phyloP scores from a whole-genome alignment of 1,140 invertebrate genomes.

The Calliopsis andreniformis region DNA sequence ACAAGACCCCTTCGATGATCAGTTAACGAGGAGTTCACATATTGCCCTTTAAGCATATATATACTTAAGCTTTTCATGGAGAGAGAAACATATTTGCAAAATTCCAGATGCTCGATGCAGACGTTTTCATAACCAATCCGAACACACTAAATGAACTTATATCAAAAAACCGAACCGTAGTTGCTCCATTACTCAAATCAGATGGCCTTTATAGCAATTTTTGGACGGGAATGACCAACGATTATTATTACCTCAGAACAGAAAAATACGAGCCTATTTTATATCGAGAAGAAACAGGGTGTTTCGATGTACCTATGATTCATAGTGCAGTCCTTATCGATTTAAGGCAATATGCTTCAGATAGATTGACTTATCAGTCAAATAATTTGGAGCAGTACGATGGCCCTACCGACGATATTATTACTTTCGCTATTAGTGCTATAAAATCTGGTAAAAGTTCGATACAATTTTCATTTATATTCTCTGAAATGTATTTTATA shows the following conservation, averaged over 20 bases:
- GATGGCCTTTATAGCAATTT: slow-evolving; percentile 97
- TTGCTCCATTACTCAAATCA: slow-evolving; percentile 93
- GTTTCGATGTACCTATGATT: slow-evolving; percentile 95
- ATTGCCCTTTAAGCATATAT: too few species aligned
- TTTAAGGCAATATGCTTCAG: slow-evolving; percentile 84
- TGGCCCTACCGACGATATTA: slow-evolving; percentile 96
- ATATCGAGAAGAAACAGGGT: slow-evolving; percentile 87
- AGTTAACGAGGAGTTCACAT: too few species aligned
- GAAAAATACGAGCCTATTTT: slow-evolving; percentile 93
- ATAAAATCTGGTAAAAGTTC: slow-evolving; percentile 84
- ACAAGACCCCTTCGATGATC: too few species aligned
- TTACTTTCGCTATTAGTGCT: slow-evolving; percentile 94
- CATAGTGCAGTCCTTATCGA: slow-evolving; percentile 94
- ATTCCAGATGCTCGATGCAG: slow-evolving; percentile 93
- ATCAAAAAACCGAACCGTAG: slow-evolving; percentile 84
- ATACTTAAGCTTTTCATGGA: neutral
- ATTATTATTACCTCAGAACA: slow-evolving; percentile 94
- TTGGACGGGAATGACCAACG: slow-evolving; percentile 94
- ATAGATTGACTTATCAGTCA: slow-evolving; percentile 89
- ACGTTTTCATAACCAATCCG: slow-evolving; percentile 91
- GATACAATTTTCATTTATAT: slow-evolving; percentile 7
- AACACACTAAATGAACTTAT: slow-evolving; percentile 87
- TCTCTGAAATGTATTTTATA: neutral
- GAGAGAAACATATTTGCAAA: neutral
- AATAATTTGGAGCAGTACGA: slow-evolving; percentile 84